These are phyloP conservation scores for Acronicta leporina DNA, from an alignment of 2,888 invertebrate species.

Conservation along the genomic window DNA sequence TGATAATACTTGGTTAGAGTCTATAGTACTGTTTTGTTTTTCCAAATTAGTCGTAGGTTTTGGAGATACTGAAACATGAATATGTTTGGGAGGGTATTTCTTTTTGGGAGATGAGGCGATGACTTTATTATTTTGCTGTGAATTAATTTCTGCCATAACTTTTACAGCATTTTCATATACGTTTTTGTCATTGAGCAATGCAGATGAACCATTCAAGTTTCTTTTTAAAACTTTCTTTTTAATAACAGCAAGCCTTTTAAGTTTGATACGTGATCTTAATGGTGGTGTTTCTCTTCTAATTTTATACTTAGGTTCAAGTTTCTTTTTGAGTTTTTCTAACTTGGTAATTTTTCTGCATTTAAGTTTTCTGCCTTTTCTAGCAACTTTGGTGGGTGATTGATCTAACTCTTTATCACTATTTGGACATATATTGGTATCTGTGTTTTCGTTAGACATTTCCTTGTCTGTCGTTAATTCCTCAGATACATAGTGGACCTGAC, in stretches of 20 bases:
- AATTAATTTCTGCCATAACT: conserved; percentile 72
- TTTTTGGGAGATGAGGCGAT: conserved; percentile 8
- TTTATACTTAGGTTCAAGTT: conserved; percentile 72
- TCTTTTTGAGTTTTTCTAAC: conserved; percentile 70
- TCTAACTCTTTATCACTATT: conserved; percentile 4
- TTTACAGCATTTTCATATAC: conserved; percentile 77
- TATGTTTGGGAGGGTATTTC: neutral
- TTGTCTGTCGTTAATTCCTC: neutral
- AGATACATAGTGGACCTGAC: neutral
- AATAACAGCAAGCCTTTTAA: conserved; percentile 43
- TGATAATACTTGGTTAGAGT: neutral
- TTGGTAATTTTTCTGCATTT: conserved; percentile 68
- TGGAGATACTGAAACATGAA: conserved; percentile 5
- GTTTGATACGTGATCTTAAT: conserved; percentile 50
- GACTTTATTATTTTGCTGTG: conserved; percentile 49
- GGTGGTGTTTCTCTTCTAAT: conserved; percentile 60
- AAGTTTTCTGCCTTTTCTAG: conserved; percentile 16
- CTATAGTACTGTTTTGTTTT: conserved; percentile 2
- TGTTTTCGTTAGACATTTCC: conserved; percentile 9
- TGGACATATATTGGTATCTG: conserved; percentile 1
- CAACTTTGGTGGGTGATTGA: conserved; percentile 10
- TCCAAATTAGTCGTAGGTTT: neutral
- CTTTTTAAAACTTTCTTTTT: conserved; percentile 35
- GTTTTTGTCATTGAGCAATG: conserved; percentile 66
- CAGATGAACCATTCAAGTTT: conserved; percentile 45